Conservation (phyloP, 2,113 vertebrate species). For the Xiphophorus couchianus region DNA sequence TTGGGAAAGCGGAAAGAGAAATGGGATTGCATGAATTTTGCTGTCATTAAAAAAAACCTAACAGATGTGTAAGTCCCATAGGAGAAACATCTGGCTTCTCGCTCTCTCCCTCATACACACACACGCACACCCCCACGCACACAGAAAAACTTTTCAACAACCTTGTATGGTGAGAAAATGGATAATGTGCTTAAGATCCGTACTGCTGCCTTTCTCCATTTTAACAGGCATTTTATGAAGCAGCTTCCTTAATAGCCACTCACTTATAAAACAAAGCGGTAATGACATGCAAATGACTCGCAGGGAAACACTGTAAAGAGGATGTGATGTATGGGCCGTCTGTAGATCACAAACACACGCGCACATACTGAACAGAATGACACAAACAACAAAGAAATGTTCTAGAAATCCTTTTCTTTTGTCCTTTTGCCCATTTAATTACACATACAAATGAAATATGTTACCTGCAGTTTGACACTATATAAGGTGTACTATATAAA, state of each 20-base stretch:
- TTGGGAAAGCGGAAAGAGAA: conserved; percentile 57
- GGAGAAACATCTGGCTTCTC: conserved; percentile 87
- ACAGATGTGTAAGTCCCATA: conserved; percentile 92
- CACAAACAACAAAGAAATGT: conserved; percentile 44
- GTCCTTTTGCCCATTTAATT: conserved; percentile 4
- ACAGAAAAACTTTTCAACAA: conserved; percentile 52
- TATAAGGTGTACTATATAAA: conserved; percentile 12
- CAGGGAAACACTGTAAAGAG: conserved; percentile 80
- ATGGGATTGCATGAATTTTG: conserved; percentile 85
- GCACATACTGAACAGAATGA: conserved; percentile 24
- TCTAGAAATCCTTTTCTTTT: conserved; percentile 8
- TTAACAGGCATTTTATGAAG: conserved; percentile 85
- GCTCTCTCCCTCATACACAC: conserved; percentile 6
- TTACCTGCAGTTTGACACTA: conserved; percentile 29
- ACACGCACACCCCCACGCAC: neutral
- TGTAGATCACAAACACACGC: conserved; percentile 64
- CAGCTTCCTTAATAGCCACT: conserved; percentile 82
- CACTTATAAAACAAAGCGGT: conserved; percentile 85
- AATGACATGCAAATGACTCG: conserved; percentile 83
- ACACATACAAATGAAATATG: conserved; percentile 40
- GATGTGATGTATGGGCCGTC: conserved; percentile 80
- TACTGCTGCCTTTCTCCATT: conserved; percentile 79
- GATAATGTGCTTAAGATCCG: conserved; percentile 76
- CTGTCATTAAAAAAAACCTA: conserved; percentile 88
- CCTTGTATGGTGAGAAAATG: conserved; percentile 69